phyloP scores from a whole-genome alignment of 2,888 invertebrate species.

The Rhabditoides inermis region DNA sequence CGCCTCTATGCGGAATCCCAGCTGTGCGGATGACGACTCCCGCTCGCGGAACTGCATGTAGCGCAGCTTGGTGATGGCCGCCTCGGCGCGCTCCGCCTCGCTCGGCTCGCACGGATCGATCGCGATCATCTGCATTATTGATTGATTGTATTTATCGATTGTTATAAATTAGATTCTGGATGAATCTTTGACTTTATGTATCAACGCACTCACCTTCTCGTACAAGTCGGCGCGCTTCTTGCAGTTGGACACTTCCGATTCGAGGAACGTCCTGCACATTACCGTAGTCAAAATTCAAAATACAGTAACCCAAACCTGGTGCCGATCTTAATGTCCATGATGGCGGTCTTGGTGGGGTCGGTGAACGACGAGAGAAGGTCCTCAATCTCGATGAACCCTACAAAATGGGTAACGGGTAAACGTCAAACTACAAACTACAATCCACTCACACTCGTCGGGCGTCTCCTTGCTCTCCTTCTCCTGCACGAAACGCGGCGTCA shows the following conservation, averaged over 20 bases:
- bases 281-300: background rate
- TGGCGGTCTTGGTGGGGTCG: slow-evolving; percentile 81
- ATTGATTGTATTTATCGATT: too few relatives aligned
- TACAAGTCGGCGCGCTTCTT: slow-evolving; percentile 77
- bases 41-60: slow-evolving; percentile 92
- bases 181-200: too few relatives aligned
- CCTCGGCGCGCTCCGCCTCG: slow-evolving; percentile 63
- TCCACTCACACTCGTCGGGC: background rate
- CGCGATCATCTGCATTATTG: slow-evolving; percentile 86
- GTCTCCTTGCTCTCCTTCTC: slow-evolving; percentile 55
- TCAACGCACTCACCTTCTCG: too few relatives aligned
- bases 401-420: slow-evolving; percentile 7
- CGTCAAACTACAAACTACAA: background rate
- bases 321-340: slow-evolving; percentile 96
- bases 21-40: slow-evolving; percentile 80
- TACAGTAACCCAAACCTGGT: too few relatives aligned
- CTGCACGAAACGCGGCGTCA: slow-evolving; percentile 55
- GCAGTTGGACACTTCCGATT: slow-evolving; percentile 83
- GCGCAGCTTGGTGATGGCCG: slow-evolving; percentile 75
- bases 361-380: slow-evolving; percentile 80
- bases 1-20: slow-evolving; percentile 91
- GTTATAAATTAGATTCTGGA: too few relatives aligned
- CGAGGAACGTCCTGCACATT: slow-evolving; percentile 68
- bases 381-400: slow-evolving; percentile 81
- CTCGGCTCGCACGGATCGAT: slow-evolving; percentile 81